Evolutionary conservation across 2,113 vertebrate genomes (phyloP).

Genomic region (Rhizomys pruinosus): DNA sequence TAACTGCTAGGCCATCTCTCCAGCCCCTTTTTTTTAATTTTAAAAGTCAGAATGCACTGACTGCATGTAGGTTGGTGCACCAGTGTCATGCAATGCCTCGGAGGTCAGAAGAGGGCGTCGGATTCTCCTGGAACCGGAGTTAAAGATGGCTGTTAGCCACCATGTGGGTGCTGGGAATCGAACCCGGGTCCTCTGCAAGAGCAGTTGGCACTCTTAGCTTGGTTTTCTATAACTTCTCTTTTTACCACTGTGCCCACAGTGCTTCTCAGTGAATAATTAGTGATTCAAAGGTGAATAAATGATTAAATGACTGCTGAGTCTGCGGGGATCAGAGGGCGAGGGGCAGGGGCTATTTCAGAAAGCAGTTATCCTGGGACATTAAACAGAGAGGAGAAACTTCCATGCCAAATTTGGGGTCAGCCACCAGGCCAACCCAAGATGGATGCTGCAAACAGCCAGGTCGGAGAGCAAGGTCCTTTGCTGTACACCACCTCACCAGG

Average conservation of each 20-base stretch:
- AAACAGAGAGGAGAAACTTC: neutral
- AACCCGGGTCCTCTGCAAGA: no score
- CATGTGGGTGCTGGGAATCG: no score
- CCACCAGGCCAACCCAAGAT: neutral
- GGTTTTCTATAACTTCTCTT: neutral
- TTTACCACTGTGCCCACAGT: neutral
- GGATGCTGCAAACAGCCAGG: neutral
- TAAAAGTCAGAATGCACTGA: no score
- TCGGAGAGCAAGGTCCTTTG: neutral
- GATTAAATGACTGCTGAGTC: neutral
- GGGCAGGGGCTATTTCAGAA: neutral
- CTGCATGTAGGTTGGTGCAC: no score
- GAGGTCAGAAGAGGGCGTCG: no score
- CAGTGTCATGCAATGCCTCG: no score
- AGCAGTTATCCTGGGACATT: neutral
- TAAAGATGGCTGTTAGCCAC: no score
- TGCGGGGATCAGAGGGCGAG: neutral
- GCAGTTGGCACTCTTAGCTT: no score
- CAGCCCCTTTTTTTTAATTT: no score
- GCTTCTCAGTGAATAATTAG: neutral
- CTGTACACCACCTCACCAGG: neutral
- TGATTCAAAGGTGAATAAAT: neutral
- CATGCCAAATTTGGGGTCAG: accelerated
- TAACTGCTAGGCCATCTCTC: no score
- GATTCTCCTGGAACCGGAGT: no score